Percentiles rank a stretch among this genome's conserved stretches.
These are phyloP conservation scores for Cantharis flavilabris DNA, from an alignment of 2,888 invertebrate genomes.

Conservation along the genomic window DNA sequence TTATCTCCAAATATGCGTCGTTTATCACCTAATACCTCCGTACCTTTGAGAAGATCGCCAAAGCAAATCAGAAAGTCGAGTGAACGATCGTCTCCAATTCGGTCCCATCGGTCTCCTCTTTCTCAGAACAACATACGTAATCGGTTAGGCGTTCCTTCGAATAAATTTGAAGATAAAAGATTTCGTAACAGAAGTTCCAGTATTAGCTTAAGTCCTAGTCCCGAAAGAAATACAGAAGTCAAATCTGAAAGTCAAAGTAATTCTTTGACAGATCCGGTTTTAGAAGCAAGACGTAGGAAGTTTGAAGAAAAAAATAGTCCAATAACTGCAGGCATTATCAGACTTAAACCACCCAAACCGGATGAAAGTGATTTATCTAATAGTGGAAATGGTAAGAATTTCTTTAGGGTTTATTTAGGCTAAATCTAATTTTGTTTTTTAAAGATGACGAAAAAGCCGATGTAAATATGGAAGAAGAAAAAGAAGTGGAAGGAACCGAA, in stretches of 20 bases:
- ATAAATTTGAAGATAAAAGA: slow-evolving; percentile 2
- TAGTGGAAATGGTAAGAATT: not conserved
- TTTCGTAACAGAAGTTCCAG: slow-evolving; percentile 22
- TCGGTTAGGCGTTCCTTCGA: slow-evolving; percentile 36
- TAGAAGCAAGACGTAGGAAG: slow-evolving; percentile 60
- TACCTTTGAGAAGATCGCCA: slow-evolving; percentile 14
- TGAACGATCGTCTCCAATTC: not conserved
- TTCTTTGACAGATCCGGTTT: slow-evolving; percentile 52
- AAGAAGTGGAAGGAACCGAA: slow-evolving; percentile 37
- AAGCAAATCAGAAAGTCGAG: slow-evolving; percentile 22
- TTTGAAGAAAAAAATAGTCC: slow-evolving; percentile 59
- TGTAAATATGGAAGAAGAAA: slow-evolving; percentile 12
- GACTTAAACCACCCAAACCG: slow-evolving; percentile 48
- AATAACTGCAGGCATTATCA: slow-evolving; percentile 57
- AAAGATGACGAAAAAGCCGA: not conserved
- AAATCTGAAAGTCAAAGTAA: slow-evolving; percentile 6
- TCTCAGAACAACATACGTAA: slow-evolving; percentile 37
- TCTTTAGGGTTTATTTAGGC: not conserved
- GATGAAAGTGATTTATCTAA: slow-evolving; percentile 19
- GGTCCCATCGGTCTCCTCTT: slow-evolving; percentile 13
- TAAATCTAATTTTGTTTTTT: not conserved
- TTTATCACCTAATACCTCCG: slow-evolving; percentile 7
- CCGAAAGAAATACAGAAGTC: slow-evolving; percentile 27
- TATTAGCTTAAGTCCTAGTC: slow-evolving; percentile 33
- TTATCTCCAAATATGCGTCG: slow-evolving; percentile 12